Evolutionary conservation across 2,113 vertebrate species (phyloP).

Genomic region (Hymenochirus boettgeri): DNA sequence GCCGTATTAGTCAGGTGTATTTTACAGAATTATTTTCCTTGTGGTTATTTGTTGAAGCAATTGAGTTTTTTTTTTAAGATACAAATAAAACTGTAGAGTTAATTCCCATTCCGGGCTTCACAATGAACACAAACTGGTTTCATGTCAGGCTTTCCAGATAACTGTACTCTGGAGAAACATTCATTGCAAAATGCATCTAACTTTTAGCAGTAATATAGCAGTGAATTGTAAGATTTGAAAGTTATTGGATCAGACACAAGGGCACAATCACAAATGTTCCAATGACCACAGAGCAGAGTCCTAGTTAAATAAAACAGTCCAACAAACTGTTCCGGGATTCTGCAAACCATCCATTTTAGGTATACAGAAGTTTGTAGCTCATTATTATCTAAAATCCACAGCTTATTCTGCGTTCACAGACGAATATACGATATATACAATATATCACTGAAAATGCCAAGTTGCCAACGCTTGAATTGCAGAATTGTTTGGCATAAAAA

Average conservation of each 20-base stretch:
- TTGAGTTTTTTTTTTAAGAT: slow-evolving; percentile 21
- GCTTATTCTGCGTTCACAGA: too few species aligned
- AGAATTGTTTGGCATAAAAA: too few species aligned
- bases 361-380: not conserved
- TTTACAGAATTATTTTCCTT: slow-evolving; percentile 26
- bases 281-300: slow-evolving; percentile 1
- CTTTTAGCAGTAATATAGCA: slow-evolving; percentile 30
- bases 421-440: too few species aligned
- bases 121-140: slow-evolving; percentile 40
- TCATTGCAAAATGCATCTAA: slow-evolving; percentile 19
- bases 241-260: slow-evolving; percentile 23
- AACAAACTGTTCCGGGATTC: slow-evolving; percentile 5
- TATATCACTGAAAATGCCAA: too few species aligned
- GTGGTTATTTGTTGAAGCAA: slow-evolving; percentile 5
- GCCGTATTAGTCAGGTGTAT: slow-evolving; percentile 13
- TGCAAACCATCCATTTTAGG: slow-evolving; percentile 3
- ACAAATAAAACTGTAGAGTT: slow-evolving; percentile 31
- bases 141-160: slow-evolving; percentile 33
- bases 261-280: slow-evolving; percentile 13
- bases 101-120: slow-evolving; percentile 32
- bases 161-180: slow-evolving; percentile 33
- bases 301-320: slow-evolving; percentile 20
- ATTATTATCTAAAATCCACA: not conserved
- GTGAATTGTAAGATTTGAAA: slow-evolving; percentile 12
- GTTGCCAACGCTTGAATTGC: too few species aligned